A percentile compares a stretch with the other conserved stretches of the same genome.
phyloP scores from a whole-genome alignment of 2,113 vertebrate genomes.

The Tachysurus fulvidraco region DNA sequence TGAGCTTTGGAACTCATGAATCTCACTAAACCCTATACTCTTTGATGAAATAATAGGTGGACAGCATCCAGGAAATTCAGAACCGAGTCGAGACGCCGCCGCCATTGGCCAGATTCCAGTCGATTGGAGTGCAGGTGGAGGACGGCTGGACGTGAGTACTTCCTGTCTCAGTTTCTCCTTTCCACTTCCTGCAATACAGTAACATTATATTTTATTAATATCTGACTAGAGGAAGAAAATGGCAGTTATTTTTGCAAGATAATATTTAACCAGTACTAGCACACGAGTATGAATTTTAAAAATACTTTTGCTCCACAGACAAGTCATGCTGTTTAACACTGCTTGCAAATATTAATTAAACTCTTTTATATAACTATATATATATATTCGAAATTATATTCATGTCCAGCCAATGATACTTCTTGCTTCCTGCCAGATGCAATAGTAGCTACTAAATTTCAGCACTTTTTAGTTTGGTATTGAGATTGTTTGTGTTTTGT shows the following conservation, averaged over 20 bases:
- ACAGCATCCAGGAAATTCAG: conserved; percentile 94
- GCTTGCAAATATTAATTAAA: too few relatives aligned
- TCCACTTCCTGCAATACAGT: conserved; percentile 37
- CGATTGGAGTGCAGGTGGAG: conserved; percentile 98
- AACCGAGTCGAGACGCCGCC: conserved; percentile 88
- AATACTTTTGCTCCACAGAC: neutral
- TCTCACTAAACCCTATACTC: neutral
- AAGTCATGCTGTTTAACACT: neutral
- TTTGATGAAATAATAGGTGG: conserved; percentile 83
- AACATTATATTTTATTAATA: conserved; percentile 17
- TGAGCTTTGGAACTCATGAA: neutral
- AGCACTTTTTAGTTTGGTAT: neutral
- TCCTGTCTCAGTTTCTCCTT: conserved; percentile 60
- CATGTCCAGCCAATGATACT: neutral
- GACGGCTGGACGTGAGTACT: conserved; percentile 98
- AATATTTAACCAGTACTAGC: neutral
- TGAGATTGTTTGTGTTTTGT: conserved; percentile 11
- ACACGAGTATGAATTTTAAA: neutral
- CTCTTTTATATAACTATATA: too few relatives aligned
- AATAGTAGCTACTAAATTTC: neutral
- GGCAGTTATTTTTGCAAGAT: neutral
- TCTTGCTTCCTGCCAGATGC: conserved; percentile 9
- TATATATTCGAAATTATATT: neutral
- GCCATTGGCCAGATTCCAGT: conserved; percentile 93
- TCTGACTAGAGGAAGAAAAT: neutral